Base-by-base conservation (phyloP, 2,113 vertebrate species). In the Leucopternis melanops region DNA sequence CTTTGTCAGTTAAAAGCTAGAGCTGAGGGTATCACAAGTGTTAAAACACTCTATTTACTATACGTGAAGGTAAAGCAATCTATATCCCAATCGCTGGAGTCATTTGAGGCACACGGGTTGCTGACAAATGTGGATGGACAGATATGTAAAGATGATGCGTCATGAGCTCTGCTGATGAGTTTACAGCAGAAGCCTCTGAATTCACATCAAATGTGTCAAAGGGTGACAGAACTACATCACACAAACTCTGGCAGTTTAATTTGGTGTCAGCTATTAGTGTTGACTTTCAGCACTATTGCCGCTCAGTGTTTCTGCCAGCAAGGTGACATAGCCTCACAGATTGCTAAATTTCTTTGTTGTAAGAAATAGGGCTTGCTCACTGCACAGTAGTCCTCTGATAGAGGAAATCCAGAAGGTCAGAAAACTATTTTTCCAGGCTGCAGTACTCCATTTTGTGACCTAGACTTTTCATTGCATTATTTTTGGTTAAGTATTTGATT, bases 231-330 rank as follows among this genome's bases (percentile, higher is more conserved):
- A 69, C 96, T 96, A 92, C 97, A 97, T 97, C 97, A 97, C 97
- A 94, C 96, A 54, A 63, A 97, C 92, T 88, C 97, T 97, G 97
- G 97, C 96, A 97, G 96, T 97, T 98, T 98, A 98, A 98, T 98
- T 97, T 98, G 97, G 95, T 97, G 96, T 97, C 94, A 86, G 95
- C 97, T 97, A 97, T 98, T 98, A 98, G 97, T 95, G 98, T 97
- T 98, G 97, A 97, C 97, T 97, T 96, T 96, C 96, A 88, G 78
- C 77, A 23, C 95, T 94, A 95, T 81, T 96, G 94, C 97, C 0
- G 79, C 88, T 96, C 94, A 88, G 94, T 97, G 98, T 96, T 98
- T 98, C 97, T 98, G 97, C 97, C 96, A 94, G 94, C 94, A 97
- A 98, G 97, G 97, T 97, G 97, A 97, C 97, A 98, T 82, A 84